Evolutionary conservation across 2,888 invertebrate species (phyloP), one percentile per base, ranked within the genome.

Genomic region (Craniophora ligustri): DNA sequence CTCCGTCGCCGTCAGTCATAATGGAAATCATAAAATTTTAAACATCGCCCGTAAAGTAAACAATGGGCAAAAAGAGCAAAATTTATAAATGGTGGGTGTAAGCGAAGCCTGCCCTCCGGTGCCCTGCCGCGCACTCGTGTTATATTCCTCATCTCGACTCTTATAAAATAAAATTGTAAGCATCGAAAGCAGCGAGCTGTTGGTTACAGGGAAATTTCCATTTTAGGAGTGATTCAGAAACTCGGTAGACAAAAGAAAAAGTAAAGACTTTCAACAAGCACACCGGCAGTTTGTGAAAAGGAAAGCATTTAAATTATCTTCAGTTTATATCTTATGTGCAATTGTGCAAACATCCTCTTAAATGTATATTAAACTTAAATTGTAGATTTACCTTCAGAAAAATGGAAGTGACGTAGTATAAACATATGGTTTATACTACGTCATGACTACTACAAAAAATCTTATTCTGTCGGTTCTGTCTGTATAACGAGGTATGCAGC

Each of bases 1-100:
- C 49, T 67, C 69, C 62, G 76, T 79, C 75, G 76, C 82, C 81
- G 85, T 85, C 87, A 81, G 79, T 85, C 84, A 82, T 85, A 86
- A 89, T 88, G 89, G 86, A 85, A 87, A 89, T 89, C 89, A 87
- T 91, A 92, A 91, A 91, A 86, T 79, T 88, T 87, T 84, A 85
- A 87, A 86, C 84, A 86, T 84, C 85, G 84, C 74, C 84, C 80
- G 87, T 88, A 87, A 91, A 92, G 88, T 88, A 92, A 93, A 93
- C 92, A 93, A 92, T 92, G 90, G 89, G 78, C 75, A 90, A 91
- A 92, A 91, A 86, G 87, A 89, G 81, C 82, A 88, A 86, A 79
- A 80, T 72, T 68, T 63, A 75, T 82, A 82, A 87, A 83, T 75
- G 82, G 79, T 74, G 77, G 78, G 79, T 77, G 84, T 75, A 76